Evolutionary conservation across 2,888 invertebrate genomes (phyloP).

Genomic region (Agonopterix arenella): DNA sequence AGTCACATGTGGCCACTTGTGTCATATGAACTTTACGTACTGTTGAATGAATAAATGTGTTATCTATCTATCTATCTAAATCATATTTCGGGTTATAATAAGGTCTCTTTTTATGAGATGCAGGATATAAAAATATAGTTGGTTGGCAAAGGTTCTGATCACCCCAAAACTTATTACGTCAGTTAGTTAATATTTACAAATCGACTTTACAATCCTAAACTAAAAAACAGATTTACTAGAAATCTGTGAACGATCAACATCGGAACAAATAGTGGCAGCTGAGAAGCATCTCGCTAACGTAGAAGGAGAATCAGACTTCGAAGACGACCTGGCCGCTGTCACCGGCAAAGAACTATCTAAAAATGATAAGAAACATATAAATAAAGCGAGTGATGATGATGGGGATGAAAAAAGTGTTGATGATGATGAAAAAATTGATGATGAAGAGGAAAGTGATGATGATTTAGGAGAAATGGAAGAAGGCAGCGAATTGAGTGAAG

Average conservation of each 20-base stretch:
- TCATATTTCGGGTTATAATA: too few species aligned
- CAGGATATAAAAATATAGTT: too few species aligned
- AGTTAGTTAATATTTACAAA: too few species aligned
- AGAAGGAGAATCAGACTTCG: slow-evolving; percentile 78
- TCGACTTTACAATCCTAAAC: slow-evolving; percentile 13
- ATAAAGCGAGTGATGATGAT: slow-evolving; percentile 5
- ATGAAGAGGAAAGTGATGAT: slow-evolving; percentile 17
- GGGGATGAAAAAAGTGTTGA: slow-evolving; percentile 11
- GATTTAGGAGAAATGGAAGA: slow-evolving; percentile 16
- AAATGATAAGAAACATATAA: slow-evolving; percentile 17
- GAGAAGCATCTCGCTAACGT: slow-evolving; percentile 79
- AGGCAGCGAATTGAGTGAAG: slow-evolving; percentile 15
- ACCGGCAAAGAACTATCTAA: slow-evolving; percentile 56
- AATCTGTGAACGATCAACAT: slow-evolving; percentile 82
- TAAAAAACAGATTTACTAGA: slow-evolving; percentile 80
- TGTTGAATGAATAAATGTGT: too few species aligned
- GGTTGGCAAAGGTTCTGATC: too few species aligned
- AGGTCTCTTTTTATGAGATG: too few species aligned
- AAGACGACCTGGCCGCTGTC: slow-evolving; percentile 77
- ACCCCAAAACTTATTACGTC: too few species aligned
- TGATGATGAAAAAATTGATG: slow-evolving; percentile 14
- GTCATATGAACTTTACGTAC: too few species aligned
- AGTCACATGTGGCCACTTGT: too few species aligned
- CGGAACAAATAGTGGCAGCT: slow-evolving; percentile 77
- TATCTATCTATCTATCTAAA: too few species aligned